Conservation (phyloP, 1,140 invertebrate genomes). For the Apis dorsata region DNA sequence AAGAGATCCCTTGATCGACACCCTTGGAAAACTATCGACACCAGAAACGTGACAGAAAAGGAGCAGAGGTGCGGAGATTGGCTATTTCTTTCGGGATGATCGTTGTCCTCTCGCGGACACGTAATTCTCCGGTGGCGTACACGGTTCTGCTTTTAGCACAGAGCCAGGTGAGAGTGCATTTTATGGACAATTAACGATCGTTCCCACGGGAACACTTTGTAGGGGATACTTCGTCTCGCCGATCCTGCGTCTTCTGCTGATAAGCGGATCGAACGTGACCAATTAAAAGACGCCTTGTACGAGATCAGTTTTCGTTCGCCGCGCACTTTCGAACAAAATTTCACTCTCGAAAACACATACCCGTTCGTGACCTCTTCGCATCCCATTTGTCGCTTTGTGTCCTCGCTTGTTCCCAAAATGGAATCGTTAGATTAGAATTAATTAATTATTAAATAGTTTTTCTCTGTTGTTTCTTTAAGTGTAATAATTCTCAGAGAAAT, state of each 20-base stretch:
- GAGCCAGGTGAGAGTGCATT: constrained; percentile 46
- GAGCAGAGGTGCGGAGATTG: not conserved
- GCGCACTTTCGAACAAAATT: not conserved
- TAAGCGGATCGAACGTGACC: constrained; percentile 47
- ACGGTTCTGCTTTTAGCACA: constrained; percentile 48
- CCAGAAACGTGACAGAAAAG: not conserved
- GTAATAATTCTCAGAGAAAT: too few relatives aligned
- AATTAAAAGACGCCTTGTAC: constrained; percentile 44
- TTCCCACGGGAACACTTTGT: constrained; percentile 49
- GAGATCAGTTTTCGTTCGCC: constrained; percentile 40
- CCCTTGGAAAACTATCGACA: constrained; percentile 8
- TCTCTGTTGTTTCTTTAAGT: too few relatives aligned
- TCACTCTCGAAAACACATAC: constrained; percentile 29
- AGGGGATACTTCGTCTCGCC: constrained; percentile 29
- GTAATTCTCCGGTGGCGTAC: constrained; percentile 28
- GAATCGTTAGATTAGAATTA: not conserved
- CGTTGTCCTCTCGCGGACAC: constrained; percentile 35
- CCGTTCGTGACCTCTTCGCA: not conserved
- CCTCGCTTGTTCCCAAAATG: not conserved
- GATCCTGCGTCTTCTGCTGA: constrained; percentile 32
- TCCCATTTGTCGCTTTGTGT: not conserved
- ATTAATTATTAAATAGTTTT: not conserved
- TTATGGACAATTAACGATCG: constrained; percentile 48
- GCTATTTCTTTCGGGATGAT: constrained; percentile 37
- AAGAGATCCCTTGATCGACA: not conserved